Percentiles rank a stretch among this genome's conserved stretches.
Evolutionary conservation across 2,888 invertebrate genomes (phyloP).

Genomic region (Minunthozetes semirufus): DNA sequence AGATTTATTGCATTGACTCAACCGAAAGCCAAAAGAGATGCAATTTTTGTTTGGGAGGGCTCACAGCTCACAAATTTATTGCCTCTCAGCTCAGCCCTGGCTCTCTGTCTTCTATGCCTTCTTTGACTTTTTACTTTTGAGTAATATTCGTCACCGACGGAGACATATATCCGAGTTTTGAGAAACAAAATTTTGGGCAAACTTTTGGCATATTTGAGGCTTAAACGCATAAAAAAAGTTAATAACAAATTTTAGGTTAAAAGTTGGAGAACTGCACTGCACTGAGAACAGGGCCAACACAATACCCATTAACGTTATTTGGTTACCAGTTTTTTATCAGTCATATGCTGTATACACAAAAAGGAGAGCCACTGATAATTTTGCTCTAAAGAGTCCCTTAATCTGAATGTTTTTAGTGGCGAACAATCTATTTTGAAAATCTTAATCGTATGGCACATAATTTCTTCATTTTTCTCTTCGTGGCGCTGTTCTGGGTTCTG

Average conservation of each 20-base stretch:
- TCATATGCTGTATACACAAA: neutral
- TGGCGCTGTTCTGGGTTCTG: no score
- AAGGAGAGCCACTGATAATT: slow-evolving; percentile 2
- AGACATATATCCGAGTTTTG: neutral
- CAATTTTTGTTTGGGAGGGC: slow-evolving; percentile 14
- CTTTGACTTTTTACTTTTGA: neutral
- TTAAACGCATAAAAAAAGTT: neutral
- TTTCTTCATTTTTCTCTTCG: neutral
- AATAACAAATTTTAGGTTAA: neutral
- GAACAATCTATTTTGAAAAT: slow-evolving; percentile 10
- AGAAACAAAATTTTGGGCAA: no score
- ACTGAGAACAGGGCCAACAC: neutral
- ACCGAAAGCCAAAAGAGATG: slow-evolving; percentile 17
- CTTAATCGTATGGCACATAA: slow-evolving; percentile 20
- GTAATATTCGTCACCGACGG: neutral
- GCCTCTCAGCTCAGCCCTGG: neutral
- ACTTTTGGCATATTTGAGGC: no score
- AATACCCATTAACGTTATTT: slow-evolving; percentile 25
- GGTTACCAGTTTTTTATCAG: slow-evolving; percentile 28
- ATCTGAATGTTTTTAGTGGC: neutral
- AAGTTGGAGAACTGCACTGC: no score
- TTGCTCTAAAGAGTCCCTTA: no score
- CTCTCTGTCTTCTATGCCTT: neutral
- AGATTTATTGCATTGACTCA: slow-evolving; percentile 23
- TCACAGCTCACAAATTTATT: slow-evolving; percentile 17